A percentile compares a stretch with the other conserved stretches of the same genome.
These are phyloP conservation scores for Psylliodes chrysocephalus DNA, from an alignment of 2,888 invertebrate genomes.

Conservation along the genomic window DNA sequence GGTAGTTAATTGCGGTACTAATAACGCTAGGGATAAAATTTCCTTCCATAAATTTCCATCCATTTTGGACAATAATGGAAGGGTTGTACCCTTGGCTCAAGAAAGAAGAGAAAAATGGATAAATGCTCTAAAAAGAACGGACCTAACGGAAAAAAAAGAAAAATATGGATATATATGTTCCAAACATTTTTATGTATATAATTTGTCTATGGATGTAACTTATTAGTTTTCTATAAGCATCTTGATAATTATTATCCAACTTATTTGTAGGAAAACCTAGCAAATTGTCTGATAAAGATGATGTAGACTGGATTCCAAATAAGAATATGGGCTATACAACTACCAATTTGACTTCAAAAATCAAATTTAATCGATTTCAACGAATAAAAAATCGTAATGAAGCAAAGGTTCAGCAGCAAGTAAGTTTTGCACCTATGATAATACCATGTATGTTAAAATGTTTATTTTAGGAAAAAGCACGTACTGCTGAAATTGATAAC, in stretches of 20 bases:
- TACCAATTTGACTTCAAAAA: neutral
- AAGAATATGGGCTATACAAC: slow-evolving; percentile 3
- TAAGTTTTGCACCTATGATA: too few species aligned
- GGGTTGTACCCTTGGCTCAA: slow-evolving; percentile 1
- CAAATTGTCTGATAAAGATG: neutral
- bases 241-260: neutral
- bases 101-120: slow-evolving; percentile 14
- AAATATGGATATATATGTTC: slow-evolving; percentile 9
- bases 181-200: slow-evolving; percentile 11
- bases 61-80: neutral
- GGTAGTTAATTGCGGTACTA: slow-evolving; percentile 4
- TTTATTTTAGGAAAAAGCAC: slow-evolving; percentile 3
- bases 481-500: neutral
- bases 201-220: too few species aligned
- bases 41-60: slow-evolving; percentile 3
- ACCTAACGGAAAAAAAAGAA: slow-evolving; percentile 6
- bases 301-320: slow-evolving; percentile 7
- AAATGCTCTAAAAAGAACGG: slow-evolving; percentile 7
- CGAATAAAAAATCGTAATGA: too few species aligned
- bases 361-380: too few species aligned
- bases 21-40: too few species aligned
- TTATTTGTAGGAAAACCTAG: neutral
- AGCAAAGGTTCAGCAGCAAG: too few species aligned
- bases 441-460: too few species aligned
- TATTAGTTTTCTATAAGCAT: neutral